These are phyloP conservation scores for Clarias gariepinus DNA, from an alignment of 2,113 vertebrate species.

Conservation along the genomic window DNA sequence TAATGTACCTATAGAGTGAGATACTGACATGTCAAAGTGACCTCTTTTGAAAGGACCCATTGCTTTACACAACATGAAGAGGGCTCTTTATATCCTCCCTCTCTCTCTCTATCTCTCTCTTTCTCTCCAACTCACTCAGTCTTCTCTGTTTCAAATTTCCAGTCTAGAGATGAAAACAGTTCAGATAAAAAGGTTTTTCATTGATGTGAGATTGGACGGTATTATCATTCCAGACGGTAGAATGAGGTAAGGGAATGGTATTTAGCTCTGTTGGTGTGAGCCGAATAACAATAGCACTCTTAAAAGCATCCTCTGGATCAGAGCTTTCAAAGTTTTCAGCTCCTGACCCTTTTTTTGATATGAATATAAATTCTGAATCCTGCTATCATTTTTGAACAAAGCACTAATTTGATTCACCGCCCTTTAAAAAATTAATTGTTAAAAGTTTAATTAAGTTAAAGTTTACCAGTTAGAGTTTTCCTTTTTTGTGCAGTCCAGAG, in stretches of 20 bases:
- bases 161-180: conserved; percentile 40
- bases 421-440: background rate
- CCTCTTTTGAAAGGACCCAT: conserved; percentile 1
- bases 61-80: conserved; percentile 10
- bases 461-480: background rate
- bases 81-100: background rate
- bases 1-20: conserved; percentile 1
- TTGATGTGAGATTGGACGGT: conserved; percentile 38
- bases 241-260: conserved; percentile 34
- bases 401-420: background rate
- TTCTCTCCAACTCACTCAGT: conserved; percentile 3
- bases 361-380: conserved; percentile 18
- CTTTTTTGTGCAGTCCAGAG: background rate
- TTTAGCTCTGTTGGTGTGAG: conserved; percentile 36
- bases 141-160: conserved; percentile 9
- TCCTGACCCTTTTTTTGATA: conserved; percentile 24
- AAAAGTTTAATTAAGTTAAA: background rate
- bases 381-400: background rate
- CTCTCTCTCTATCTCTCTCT: conserved; percentile 15
- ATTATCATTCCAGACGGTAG: conserved; percentile 35
- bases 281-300: conserved; percentile 36
- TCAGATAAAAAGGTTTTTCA: conserved; percentile 42
- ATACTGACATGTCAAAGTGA: conserved; percentile 5
- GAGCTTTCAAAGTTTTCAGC: conserved; percentile 23
- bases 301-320: conserved; percentile 24